Percentiles rank a stretch among this genome's conserved stretches.
These are phyloP conservation scores for Tragelaphus scriptus DNA, from an alignment of 2,113 vertebrate species.

Conservation along the genomic window DNA sequence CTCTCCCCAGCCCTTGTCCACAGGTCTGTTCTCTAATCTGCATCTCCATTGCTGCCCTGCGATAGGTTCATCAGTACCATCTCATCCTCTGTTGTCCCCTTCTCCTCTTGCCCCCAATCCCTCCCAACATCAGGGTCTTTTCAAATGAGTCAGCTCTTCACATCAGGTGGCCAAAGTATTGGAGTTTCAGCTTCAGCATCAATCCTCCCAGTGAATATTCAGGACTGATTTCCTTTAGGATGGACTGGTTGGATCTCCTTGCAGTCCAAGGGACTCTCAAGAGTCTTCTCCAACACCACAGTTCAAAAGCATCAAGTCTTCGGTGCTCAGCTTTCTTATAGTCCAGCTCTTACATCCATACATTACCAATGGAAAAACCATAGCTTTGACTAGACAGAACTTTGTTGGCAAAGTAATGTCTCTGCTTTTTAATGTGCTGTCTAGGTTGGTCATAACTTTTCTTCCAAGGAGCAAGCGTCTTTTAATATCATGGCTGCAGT, in stretches of 20 bases:
- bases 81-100: neutral
- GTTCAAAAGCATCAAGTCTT: neutral
- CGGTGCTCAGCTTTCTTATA: rapidly evolving
- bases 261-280: neutral
- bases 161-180: neutral
- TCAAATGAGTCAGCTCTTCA: rapidly evolving
- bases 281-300: neutral
- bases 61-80: neutral
- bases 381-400: neutral
- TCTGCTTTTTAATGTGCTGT: neutral
- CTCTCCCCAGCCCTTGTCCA: neutral
- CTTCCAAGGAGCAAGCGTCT: neutral
- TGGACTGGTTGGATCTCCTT: neutral
- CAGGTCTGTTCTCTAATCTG: neutral
- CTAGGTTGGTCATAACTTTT: neutral
- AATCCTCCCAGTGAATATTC: neutral
- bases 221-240: neutral
- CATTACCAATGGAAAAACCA: neutral
- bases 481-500: neutral
- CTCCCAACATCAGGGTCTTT: neutral
- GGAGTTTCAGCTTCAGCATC: neutral
- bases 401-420: neutral
- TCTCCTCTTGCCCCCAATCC: neutral
- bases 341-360: neutral
- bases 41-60: neutral